Base-by-base conservation (phyloP, 1,140 invertebrate genomes). In the Scaptomyza pallida region DNA sequence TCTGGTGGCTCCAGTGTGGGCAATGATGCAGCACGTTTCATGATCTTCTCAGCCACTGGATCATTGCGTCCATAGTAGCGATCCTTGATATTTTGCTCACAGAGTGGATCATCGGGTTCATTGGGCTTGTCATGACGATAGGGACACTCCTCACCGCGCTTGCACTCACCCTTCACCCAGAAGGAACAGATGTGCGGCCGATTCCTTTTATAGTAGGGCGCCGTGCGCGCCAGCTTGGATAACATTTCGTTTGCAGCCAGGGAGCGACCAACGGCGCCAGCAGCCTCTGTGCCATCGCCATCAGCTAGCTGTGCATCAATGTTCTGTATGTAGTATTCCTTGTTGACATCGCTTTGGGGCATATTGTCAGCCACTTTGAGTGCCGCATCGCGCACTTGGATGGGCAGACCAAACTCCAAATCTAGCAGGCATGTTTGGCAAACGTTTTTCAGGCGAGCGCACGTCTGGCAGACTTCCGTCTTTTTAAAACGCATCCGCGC, bases 141-240 rank as follows among this genome's bases (percentile, higher is more conserved):
- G 0, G 99, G 99, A 93, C 99, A 99, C 91, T 99, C 99, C 93
- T 99, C 99, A 12, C 99, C 99, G 92, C 99, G 93, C 89, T 98
- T 96, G 92, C 99, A 99, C 92, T 99, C 99, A 1, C 99, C 99
- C 93, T 99, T 99, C 0, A 99, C 98, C 98, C 98, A 99, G 92
- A 99, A 99, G 0, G 98, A 99, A 92, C 99, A 99, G 44, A 99
- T 99, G 92, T 99, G 99, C 0, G 99, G 98, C 75, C 98, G 93
- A 90, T 99, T 99, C 50, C 99, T 93, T 90, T 99, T 99, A 89
- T 99, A 99, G 92, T 99, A 99, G 0, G 99, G 99, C 37, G 98
- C 97, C 12, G 98, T 99, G 37, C 99, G 93, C 2, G 99, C 99
- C 69, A 99, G 92, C 89, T 99, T 98, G 89, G 98, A 94, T 10